Percentiles rank a stretch among this genome's conserved stretches.
Conservation (phyloP, 2,888 invertebrate genomes). For the Coenonympha glycerion region DNA sequence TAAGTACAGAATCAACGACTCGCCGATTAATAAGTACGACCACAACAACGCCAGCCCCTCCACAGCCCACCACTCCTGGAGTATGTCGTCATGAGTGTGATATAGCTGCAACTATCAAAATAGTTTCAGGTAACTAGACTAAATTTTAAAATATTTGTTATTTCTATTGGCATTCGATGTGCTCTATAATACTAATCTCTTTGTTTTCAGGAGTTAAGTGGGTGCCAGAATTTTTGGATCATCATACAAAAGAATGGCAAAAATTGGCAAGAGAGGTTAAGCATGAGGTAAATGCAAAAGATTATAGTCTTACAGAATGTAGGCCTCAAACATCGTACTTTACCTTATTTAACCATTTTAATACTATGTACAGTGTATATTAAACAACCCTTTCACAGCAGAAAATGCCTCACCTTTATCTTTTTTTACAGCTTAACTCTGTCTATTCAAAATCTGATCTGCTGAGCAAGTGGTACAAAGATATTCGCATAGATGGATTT, state of each 20-base stretch:
- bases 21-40: slow-evolving; percentile 74
- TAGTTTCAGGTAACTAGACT: slow-evolving; percentile 78
- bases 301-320: not conserved
- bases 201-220: slow-evolving; percentile 78
- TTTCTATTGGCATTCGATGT: too few species aligned
- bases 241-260: slow-evolving; percentile 92
- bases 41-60: slow-evolving; percentile 81
- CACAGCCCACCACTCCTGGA: slow-evolving; percentile 86
- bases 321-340: not conserved
- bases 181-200: too few species aligned
- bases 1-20: slow-evolving; percentile 68
- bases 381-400: too few species aligned
- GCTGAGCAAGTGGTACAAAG: slow-evolving; percentile 88
- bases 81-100: slow-evolving; percentile 86
- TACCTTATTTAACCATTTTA: slow-evolving; percentile 2
- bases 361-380: slow-evolving; percentile 8
- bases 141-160: not conserved
- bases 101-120: slow-evolving; percentile 89
- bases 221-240: slow-evolving; percentile 89
- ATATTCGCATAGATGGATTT: slow-evolving; percentile 90
- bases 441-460: slow-evolving; percentile 85
- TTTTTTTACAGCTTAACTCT: slow-evolving; percentile 81
- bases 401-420: too few species aligned
- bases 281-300: slow-evolving; percentile 78
- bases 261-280: slow-evolving; percentile 86